Evolutionary conservation across 2,797 vertebrate genomes (phyloP).

Genomic region (Dryobates pubescens): DNA sequence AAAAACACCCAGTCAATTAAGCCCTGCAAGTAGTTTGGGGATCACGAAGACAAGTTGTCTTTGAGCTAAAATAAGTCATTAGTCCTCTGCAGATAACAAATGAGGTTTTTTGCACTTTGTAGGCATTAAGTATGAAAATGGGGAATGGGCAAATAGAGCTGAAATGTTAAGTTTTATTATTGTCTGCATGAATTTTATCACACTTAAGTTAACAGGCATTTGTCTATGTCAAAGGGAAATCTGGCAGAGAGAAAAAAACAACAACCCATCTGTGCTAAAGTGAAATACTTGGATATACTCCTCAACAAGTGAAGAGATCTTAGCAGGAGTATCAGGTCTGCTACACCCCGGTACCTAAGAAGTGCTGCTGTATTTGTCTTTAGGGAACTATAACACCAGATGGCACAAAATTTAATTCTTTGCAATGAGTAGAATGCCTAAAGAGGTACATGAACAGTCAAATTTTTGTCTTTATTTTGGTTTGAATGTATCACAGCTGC

Average conservation of each 20-base stretch:
- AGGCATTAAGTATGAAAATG: background rate
- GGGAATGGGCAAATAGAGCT: background rate
- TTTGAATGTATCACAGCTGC: background rate
- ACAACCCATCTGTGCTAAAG: background rate
- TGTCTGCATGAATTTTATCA: background rate
- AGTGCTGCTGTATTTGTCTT: background rate
- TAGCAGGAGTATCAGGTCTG: background rate
- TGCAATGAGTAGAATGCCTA: background rate
- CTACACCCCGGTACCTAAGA: background rate
- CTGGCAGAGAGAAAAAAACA: background rate
- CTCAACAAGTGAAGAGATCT: background rate
- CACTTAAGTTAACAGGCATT: background rate
- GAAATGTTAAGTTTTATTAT: background rate
- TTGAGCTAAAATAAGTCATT: background rate
- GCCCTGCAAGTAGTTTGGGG: background rate
- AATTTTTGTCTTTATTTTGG: background rate
- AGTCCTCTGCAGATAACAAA: background rate
- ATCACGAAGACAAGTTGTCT: background rate
- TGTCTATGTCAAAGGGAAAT: background rate
- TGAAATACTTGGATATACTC: background rate
- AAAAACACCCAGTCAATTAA: constrained; percentile 24
- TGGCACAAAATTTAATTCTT: background rate
- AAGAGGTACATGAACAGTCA: background rate
- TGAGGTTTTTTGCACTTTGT: background rate
- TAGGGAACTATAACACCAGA: background rate